phyloP scores from a whole-genome alignment of 2,797 vertebrate genomes.

The Merluccius polli region DNA sequence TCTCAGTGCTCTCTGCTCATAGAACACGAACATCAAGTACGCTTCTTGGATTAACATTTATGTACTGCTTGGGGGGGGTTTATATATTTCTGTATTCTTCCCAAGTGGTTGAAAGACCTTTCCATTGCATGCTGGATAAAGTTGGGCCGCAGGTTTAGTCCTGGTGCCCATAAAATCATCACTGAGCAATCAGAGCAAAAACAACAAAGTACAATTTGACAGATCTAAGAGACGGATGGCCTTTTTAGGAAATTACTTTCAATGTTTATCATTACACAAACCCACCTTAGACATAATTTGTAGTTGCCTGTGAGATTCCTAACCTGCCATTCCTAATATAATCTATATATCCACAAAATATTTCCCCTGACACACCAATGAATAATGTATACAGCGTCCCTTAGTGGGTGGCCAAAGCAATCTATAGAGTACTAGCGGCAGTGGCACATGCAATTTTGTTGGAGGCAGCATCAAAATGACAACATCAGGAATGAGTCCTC shows the following conservation, averaged over 20 bases:
- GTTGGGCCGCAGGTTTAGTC: not conserved
- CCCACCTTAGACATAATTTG: not conserved
- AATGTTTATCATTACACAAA: not conserved
- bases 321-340: not conserved
- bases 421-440: not conserved
- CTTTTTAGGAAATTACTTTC: not conserved
- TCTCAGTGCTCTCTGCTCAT: slow-evolving; percentile 19
- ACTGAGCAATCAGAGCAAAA: not conserved
- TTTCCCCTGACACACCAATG: not conserved
- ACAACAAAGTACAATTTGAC: not conserved
- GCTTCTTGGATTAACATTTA: too few species aligned
- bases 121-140: too few species aligned
- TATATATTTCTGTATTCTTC: too few species aligned
- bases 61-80: too few species aligned
- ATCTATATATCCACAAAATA: not conserved
- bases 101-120: not conserved
- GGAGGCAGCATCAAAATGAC: not conserved
- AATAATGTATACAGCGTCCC: not conserved
- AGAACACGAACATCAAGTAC: too few species aligned
- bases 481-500: not conserved
- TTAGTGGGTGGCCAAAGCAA: not conserved
- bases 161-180: not conserved
- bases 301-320: not conserved
- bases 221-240: too few species aligned
- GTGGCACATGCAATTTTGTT: not conserved